Evolutionary conservation across 2,113 vertebrate genomes (phyloP).

Genomic region (Salvelinus alpinus): DNA sequence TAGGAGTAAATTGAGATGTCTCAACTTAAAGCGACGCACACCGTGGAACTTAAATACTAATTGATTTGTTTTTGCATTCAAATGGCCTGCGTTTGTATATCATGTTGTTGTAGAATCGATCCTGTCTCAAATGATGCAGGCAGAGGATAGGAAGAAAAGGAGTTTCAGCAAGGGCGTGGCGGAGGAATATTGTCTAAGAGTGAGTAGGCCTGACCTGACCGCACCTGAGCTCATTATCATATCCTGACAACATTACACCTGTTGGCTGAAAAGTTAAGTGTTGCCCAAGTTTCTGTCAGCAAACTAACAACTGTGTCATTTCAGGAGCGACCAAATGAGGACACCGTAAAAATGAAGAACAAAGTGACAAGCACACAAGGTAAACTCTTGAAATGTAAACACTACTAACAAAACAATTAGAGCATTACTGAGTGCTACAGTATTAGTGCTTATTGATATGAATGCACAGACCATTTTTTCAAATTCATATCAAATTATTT

Average conservation of each 20-base stretch:
- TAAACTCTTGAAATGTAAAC: slow-evolving; percentile 6
- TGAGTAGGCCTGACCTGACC: slow-evolving; percentile 28
- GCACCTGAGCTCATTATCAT: not conserved
- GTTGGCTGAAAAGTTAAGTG: not conserved
- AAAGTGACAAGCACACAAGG: slow-evolving; percentile 46
- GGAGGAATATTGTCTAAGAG: slow-evolving; percentile 54
- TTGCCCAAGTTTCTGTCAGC: not conserved
- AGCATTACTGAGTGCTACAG: too few species aligned
- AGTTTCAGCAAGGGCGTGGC: slow-evolving; percentile 35
- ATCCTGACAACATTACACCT: not conserved
- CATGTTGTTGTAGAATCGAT: slow-evolving; percentile 21
- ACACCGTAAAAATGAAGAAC: slow-evolving; percentile 55
- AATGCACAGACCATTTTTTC: too few species aligned
- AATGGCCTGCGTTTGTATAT: not conserved
- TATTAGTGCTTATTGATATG: too few species aligned
- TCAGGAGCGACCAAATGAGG: slow-evolving; percentile 53
- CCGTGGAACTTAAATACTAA: not conserved
- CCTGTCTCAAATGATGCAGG: slow-evolving; percentile 44
- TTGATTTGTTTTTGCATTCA: not conserved
- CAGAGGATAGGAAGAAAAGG: slow-evolving; percentile 47
- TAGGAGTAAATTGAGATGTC: not conserved
- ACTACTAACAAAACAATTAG: not conserved
- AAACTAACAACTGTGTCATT: not conserved
- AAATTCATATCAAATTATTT: too few species aligned
- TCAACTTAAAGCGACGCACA: not conserved